phyloP scores from a whole-genome alignment of 2,888 invertebrate species.

The Cheilosia impressa region DNA sequence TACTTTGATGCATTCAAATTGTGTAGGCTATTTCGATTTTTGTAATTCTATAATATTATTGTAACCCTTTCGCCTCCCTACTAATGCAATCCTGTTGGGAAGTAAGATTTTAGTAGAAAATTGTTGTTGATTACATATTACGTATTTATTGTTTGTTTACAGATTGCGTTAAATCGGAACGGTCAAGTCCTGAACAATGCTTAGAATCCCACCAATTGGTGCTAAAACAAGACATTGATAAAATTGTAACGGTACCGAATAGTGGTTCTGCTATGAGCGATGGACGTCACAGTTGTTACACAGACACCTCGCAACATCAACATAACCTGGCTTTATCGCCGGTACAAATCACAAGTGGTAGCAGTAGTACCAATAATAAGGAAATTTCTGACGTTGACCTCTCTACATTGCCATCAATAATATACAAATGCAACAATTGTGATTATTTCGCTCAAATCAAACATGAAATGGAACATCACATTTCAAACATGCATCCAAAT shows the following conservation, averaged over 20 bases:
- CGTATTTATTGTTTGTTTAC: slow-evolving; percentile 10
- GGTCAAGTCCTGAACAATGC: slow-evolving; percentile 82
- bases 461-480: slow-evolving; percentile 80
- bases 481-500: slow-evolving; percentile 79
- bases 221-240: slow-evolving; percentile 54
- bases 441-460: slow-evolving; percentile 82
- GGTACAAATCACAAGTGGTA: slow-evolving; percentile 52
- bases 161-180: slow-evolving; percentile 72
- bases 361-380: slow-evolving; percentile 84
- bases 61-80: too few relatives aligned
- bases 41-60: too few relatives aligned
- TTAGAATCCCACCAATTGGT: slow-evolving; percentile 42
- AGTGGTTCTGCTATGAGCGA: slow-evolving; percentile 14
- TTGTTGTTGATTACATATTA: neutral
- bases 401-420: slow-evolving; percentile 76
- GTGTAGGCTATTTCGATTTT: too few relatives aligned
- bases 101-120: too few relatives aligned
- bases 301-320: slow-evolving; percentile 38
- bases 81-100: too few relatives aligned
- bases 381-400: slow-evolving; percentile 53
- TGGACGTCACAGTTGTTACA: slow-evolving; percentile 39
- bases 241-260: slow-evolving; percentile 27
- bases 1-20: too few relatives aligned
- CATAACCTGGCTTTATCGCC: slow-evolving; percentile 41
- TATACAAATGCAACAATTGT: slow-evolving; percentile 83